phyloP scores from a whole-genome alignment of 64 coral and sea anemone species.

The Cladopsammia gracilis region DNA sequence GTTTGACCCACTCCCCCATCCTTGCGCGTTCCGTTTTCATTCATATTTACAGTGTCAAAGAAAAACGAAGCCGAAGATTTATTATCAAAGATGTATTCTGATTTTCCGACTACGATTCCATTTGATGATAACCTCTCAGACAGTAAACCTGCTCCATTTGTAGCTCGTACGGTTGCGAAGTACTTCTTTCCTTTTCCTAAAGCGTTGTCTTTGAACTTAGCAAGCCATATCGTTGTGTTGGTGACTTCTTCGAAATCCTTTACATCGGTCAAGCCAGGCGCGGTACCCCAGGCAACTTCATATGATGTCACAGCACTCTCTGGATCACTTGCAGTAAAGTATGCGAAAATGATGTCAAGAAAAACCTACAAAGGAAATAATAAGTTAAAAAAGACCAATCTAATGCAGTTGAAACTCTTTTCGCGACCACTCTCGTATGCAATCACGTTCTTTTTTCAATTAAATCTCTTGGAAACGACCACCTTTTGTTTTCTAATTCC shows the following conservation, averaged over 20 bases:
- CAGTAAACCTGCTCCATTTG: slow-evolving; percentile 91
- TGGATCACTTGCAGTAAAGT: slow-evolving; percentile 80
- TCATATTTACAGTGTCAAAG: slow-evolving; percentile 93
- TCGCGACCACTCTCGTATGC: no score
- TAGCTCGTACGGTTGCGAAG: slow-evolving; percentile 85
- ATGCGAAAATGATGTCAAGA: slow-evolving; percentile 94
- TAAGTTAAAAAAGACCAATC: not conserved
- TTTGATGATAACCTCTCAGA: slow-evolving; percentile 86
- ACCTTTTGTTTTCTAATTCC: no score
- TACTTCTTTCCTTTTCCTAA: slow-evolving; percentile 76
- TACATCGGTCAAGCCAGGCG: slow-evolving; percentile 61
- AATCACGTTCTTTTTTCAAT: no score
- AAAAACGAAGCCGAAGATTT: slow-evolving; percentile 72
- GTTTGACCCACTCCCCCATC: slow-evolving; percentile 89
- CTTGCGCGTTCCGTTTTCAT: slow-evolving; percentile 71
- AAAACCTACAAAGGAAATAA: slow-evolving; percentile 74
- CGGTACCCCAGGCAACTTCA: slow-evolving; percentile 95
- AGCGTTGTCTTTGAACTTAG: slow-evolving; percentile 75
- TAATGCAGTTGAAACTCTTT: no score
- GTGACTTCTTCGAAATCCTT: slow-evolving; percentile 89
- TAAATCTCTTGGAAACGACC: no score
- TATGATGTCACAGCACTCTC: slow-evolving; percentile 91
- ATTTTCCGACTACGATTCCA: slow-evolving; percentile 93
- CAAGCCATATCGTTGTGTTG: slow-evolving; percentile 89
- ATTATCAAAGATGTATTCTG: slow-evolving; percentile 94